These are phyloP conservation scores for Paratrypauchen microcephalus DNA, from an alignment of 2,797 vertebrate species.

Conservation along the genomic window DNA sequence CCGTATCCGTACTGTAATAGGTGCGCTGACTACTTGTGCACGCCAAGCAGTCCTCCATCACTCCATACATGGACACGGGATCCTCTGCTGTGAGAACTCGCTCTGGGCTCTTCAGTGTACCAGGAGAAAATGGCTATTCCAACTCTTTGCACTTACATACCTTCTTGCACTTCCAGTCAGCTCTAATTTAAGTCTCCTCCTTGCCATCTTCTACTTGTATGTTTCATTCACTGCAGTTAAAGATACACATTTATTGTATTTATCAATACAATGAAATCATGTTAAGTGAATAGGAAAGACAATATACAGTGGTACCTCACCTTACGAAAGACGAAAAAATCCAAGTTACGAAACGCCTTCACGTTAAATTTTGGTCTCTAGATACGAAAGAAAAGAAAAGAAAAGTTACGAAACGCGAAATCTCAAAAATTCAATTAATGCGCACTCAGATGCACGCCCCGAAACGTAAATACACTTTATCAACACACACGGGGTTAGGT, in stretches of 20 bases:
- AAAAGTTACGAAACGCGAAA: too few relatives aligned
- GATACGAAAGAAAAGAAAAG: too few relatives aligned
- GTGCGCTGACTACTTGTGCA: slow-evolving; percentile 16
- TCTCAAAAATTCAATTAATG: too few relatives aligned
- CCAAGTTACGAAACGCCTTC: too few relatives aligned
- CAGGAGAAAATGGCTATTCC: slow-evolving; percentile 40
- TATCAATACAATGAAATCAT: neutral
- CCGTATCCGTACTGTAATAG: slow-evolving; percentile 31
- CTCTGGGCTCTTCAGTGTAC: slow-evolving; percentile 30
- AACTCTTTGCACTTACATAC: slow-evolving; percentile 30
- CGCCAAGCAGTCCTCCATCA: slow-evolving; percentile 40
- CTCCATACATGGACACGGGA: slow-evolving; percentile 36
- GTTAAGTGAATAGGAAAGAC: neutral
- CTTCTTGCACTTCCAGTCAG: slow-evolving; percentile 24
- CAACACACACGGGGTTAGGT: too few relatives aligned
- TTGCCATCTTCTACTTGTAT: slow-evolving; percentile 10
- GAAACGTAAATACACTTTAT: too few relatives aligned
- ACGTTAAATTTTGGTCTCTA: too few relatives aligned
- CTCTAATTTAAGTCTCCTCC: slow-evolving; percentile 32
- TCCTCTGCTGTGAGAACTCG: slow-evolving; percentile 39
- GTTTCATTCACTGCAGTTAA: neutral
- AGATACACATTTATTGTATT: neutral
- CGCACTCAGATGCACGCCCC: too few relatives aligned
- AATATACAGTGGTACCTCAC: too few relatives aligned
- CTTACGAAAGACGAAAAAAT: too few relatives aligned